Evolutionary conservation across 2,113 vertebrate species (phyloP), one percentile per base, ranked within the genome.

Genomic region (Miniopterus natalensis): DNA sequence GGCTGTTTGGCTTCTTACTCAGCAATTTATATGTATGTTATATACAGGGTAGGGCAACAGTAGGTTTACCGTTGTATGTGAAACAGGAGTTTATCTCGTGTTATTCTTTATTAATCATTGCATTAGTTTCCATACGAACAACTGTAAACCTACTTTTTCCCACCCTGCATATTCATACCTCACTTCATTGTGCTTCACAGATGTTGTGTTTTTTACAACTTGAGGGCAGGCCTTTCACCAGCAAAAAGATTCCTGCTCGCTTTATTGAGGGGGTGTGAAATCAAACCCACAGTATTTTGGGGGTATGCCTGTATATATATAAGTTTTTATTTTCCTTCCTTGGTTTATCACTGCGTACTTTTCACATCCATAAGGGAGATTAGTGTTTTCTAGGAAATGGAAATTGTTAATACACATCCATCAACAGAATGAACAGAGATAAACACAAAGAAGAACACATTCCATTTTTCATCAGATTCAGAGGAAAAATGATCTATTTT

Each of bases 301-400:
- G 59, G 40, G 59, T 31, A 42, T 20, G 57, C 40, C 57, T 47
- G 27, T 83, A 83, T 83, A 63, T 63, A 12, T 40, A 13, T 42
- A 36, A 36, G n/a, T 53, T 78, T 98, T 97, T 89, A 86, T 89
- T 96, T 73, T 74, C 42, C 66, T 21, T 63, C 90, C 94, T 97
- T 97, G 86, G 92, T 99, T 99, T 98, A 98, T 99, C 98, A 98
- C 94, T 97, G 94, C 84, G 97, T 98, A 98, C 94, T 98, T 98
- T 98, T 97, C 95, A 95, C 96, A 98, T 96, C 95, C 95, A 94
- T 97, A 97, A 98, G 97, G 97, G 97, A 99, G 97, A 99, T 99
- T 98, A 99, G 98, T 98, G 88, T 98, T 98, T 97, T 98, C 97
- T 98, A 88, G 97, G 95, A 99, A 99, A 99, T 98, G 93, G 96